Base-by-base conservation (phyloP, 2,888 invertebrate species). In the Chrysotoxum bicinctum region DNA sequence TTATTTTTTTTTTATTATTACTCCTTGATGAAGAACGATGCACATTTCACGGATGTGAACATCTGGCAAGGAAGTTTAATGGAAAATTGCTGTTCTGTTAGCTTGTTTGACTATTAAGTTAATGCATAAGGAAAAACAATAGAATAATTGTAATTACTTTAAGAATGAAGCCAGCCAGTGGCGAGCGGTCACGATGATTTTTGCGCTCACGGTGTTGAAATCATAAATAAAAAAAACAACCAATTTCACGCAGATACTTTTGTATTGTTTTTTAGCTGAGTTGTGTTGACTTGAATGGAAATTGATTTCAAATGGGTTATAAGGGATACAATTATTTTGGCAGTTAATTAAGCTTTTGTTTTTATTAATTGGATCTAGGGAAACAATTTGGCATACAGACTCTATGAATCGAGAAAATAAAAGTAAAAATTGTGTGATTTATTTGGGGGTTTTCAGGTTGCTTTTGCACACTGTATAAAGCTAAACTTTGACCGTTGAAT, bases 11-110 rank as follows among this genome's bases (percentile, higher is more conserved):
- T 21, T n/a, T 58, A 50, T 58, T 52, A n/a, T 23, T 64, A 30
- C 45, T 69, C 8, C 12, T 26, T 40, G 69, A 75, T 40, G 43
- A 70, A 66, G 72, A 66, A 66, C 35, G 75, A 75, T 84, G 84
- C 84, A 64, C 64, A 76, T 30, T 84, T 64, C 21, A 45, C 7
- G 40, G 62, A 30, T 60, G 56, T 16, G 48, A 56, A 23, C 80
- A 66, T 75, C 75, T 72, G 60, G 66, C 10, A 52, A 45, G 83
- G 37, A 79, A 50, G 52, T 62, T 54, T 68, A 72, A 72, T 68
- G 80, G 84, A 80, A 79, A 70, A 75, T 79, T 75, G 50, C 62
- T 74, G 50, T 74, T 81, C 66, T 62, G 60, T 76, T 64, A 62
- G 62, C 68, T 83, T 77, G 62, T 69, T 83, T 74, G 64, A 70